Evolutionary conservation across 2,113 vertebrate genomes (phyloP).

Genomic region (Crotalus horridus): DNA sequence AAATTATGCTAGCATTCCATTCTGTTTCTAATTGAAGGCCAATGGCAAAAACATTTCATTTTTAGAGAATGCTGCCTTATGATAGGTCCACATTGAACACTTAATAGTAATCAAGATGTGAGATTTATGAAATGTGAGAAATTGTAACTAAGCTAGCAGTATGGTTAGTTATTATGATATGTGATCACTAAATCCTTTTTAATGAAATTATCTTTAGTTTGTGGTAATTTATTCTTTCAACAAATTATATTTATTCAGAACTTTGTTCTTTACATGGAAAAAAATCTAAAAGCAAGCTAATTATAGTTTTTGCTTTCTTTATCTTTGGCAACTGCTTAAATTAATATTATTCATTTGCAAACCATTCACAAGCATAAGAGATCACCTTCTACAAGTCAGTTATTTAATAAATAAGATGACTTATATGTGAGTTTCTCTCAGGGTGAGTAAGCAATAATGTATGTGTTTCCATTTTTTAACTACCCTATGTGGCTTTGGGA

Average conservation of each 20-base stretch:
- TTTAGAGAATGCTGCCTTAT: not conserved
- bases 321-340: not conserved
- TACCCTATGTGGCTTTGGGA: not conserved
- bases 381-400: not conserved
- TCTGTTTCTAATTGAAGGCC: not conserved
- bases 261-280: not conserved
- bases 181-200: not conserved
- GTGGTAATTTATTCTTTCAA: not conserved
- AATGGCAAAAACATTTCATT: not conserved
- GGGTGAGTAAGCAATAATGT: not conserved
- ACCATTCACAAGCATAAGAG: not conserved
- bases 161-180: not conserved
- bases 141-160: not conserved
- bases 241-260: not conserved
- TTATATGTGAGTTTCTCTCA: not conserved
- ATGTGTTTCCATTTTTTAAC: not conserved
- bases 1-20: not conserved
- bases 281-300: not conserved
- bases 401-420: not conserved
- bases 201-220: not conserved
- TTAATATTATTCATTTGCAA: not conserved
- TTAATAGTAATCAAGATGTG: not conserved
- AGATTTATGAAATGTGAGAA: not conserved
- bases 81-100: not conserved
- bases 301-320: not conserved